Conservation (phyloP, 1,140 invertebrate species). For the Drosophila micromelanica region DNA sequence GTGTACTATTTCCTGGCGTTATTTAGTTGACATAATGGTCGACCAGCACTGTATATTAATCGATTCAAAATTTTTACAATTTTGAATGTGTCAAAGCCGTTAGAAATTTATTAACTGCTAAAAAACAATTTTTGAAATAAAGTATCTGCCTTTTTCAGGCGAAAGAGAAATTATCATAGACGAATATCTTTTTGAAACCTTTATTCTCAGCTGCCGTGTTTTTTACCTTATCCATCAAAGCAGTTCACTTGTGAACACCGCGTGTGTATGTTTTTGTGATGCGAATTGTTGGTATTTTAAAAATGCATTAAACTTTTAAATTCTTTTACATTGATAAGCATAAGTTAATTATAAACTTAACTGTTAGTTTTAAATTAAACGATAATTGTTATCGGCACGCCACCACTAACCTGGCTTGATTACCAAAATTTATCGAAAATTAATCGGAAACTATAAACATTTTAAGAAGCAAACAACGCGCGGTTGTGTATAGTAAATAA, state of each 20-base stretch:
- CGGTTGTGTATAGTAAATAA: conserved; percentile 15
- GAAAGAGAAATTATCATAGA: too few species aligned
- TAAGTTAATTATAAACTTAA: not conserved
- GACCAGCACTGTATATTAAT: too few species aligned
- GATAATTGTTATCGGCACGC: conserved; percentile 11
- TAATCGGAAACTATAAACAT: conserved; percentile 16
- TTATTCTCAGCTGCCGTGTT: too few species aligned
- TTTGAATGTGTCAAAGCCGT: not conserved
- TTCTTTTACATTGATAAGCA: too few species aligned
- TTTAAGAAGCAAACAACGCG: conserved; percentile 36
- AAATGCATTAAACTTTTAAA: not conserved
- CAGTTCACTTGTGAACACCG: too few species aligned
- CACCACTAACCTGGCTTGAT: conserved; percentile 1
- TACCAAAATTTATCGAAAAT: conserved; percentile 21
- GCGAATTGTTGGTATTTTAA: not conserved
- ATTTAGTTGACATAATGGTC: too few species aligned
- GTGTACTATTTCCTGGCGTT: not conserved
- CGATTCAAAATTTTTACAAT: not conserved
- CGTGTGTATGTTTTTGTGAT: too few species aligned
- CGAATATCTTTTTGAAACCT: too few species aligned
- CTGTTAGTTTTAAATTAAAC: not conserved
- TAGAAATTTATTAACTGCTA: not conserved
- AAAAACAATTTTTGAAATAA: too few species aligned
- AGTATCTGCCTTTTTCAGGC: too few species aligned
- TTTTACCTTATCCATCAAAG: too few species aligned